A percentile compares a stretch with the other conserved stretches of the same genome.
These are phyloP conservation scores for Eupithecia pulchellata DNA, from an alignment of 2,888 invertebrate species.

Conservation along the genomic window DNA sequence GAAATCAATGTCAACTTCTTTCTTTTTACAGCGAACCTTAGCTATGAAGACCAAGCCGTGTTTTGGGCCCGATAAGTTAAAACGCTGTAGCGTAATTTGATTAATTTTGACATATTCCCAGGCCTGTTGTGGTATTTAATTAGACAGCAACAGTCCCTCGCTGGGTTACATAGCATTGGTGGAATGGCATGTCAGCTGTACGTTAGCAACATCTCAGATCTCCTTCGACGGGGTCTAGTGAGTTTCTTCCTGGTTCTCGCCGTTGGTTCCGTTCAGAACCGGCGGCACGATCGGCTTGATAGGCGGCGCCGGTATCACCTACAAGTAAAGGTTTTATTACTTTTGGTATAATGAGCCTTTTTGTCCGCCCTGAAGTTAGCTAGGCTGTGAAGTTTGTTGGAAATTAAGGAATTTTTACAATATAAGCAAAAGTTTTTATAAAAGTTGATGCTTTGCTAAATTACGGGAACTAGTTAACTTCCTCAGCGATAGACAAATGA, in stretches of 20 bases:
- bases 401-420: too few relatives aligned
- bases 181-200: neutral
- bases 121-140: too few relatives aligned
- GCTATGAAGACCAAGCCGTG: neutral
- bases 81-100: neutral
- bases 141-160: neutral
- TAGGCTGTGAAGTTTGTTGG: neutral
- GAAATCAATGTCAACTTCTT: neutral
- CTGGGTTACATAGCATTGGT: neutral
- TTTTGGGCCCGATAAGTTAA: neutral
- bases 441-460: neutral
- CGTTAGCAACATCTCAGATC: neutral
- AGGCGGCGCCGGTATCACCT: conserved; percentile 82
- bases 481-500: neutral
- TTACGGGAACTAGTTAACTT: neutral
- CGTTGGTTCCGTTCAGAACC: conserved; percentile 74
- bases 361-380: conserved; percentile 2
- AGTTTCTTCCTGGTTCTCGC: conserved; percentile 61
- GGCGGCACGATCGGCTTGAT: conserved; percentile 69
- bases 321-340: conserved; percentile 41
- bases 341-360: neutral
- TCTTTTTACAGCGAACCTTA: neutral
- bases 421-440: too few relatives aligned
- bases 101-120: neutral
- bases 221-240: conserved; percentile 48